Conservation (phyloP, 2,113 vertebrate species). For the Malurus elegans region DNA sequence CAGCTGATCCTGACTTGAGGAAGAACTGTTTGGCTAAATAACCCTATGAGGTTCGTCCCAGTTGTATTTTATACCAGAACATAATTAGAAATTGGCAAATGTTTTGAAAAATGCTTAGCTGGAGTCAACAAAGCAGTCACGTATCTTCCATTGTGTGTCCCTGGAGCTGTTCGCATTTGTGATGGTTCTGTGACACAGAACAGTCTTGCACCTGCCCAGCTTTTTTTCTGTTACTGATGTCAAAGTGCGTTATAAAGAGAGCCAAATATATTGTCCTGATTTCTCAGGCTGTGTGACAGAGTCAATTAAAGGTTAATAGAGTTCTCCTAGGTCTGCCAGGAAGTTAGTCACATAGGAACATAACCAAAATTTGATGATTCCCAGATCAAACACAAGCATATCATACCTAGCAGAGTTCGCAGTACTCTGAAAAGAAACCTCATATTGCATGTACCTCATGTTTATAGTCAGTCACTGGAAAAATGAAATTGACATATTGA, state of each 20-base stretch:
- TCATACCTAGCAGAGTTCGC: accelerated
- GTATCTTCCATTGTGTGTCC: neutral
- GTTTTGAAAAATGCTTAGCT: neutral
- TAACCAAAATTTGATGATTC: neutral
- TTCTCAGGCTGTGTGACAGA: neutral
- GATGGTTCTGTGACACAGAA: neutral
- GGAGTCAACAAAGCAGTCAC: neutral
- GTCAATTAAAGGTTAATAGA: neutral
- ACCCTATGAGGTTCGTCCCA: neutral
- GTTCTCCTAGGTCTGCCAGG: neutral
- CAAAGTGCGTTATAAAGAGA: neutral
- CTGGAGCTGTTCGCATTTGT: neutral
- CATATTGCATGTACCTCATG: accelerated
- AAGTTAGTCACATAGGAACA: neutral
- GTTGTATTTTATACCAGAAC: neutral
- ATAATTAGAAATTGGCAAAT: neutral
- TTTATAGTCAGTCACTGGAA: neutral
- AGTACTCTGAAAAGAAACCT: neutral
- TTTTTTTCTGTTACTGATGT: neutral
- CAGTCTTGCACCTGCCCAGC: neutral
- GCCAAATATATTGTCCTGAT: neutral
- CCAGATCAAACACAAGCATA: neutral
- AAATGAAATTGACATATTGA: neutral
- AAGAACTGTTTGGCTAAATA: neutral
- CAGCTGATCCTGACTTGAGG: neutral